Evolutionary conservation across 2,888 invertebrate genomes (phyloP), one percentile per base, ranked within the genome.

Genomic region (Lasioglossum leucozonium): DNA sequence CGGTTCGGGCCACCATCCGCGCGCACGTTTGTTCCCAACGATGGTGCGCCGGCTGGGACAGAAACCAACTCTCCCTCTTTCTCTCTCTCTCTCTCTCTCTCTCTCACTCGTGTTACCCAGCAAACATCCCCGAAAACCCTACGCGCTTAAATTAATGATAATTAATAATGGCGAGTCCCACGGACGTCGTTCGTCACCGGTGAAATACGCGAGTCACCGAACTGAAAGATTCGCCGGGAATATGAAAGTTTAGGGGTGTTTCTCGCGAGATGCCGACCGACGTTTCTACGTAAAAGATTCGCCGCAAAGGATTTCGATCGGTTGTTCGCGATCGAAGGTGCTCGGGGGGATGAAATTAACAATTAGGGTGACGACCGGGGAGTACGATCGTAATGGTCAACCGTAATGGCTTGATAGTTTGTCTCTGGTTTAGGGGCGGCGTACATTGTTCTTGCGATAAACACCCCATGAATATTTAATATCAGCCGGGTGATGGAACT

Each of bases 91-190:
- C 65, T 79, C 67, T 34, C n/a, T 55, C 67, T n/a, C 44, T 55
- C 67, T 62, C 74, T 47, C 77, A 37, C 65, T 79, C 74, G 16
- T 30, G 16, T 51, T 44, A n/a, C 18, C 65, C 30, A 18, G 30
- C 34, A 18, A 6, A 3, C 65, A 22, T 10, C 65, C 30, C 65
- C 34, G 65, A 62, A 62, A 62, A 30, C 65, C 65, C 65, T 67
- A 82, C 72, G 51, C 77, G 84, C 44, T 87, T 81, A 86, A 88
- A 89, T 89, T 87, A 89, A 89, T 82, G 89, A 88, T 88, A 89
- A 89, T 89, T 89, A 89, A 89, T 89, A 89, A 86, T 51, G 87
- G 72, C 77, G 79, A 77, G 78, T 74, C 69, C 75, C 47, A 80
- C 82, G 86, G 78, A 82, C 82, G 82, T 58, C 79, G 82, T 85